phyloP scores from a whole-genome alignment of 2,113 vertebrate species.

The Perca fluviatilis region DNA sequence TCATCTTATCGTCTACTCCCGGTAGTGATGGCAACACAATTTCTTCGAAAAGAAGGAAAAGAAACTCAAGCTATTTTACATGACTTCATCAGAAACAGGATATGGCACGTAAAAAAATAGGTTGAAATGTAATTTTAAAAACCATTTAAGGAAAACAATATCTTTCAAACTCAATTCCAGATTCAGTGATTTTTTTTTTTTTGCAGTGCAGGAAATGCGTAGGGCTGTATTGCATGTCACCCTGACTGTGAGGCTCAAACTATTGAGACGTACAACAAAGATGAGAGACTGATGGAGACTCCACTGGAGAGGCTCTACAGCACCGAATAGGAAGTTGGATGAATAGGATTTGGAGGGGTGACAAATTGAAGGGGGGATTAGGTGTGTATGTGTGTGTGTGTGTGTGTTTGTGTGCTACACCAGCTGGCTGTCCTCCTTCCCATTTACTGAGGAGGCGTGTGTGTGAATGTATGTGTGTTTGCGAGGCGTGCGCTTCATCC shows the following conservation, averaged over 20 bases:
- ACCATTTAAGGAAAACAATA: neutral
- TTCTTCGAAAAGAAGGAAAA: neutral
- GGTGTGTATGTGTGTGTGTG: slow-evolving; percentile 34
- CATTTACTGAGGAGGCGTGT: slow-evolving; percentile 54
- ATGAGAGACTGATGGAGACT: slow-evolving; percentile 59
- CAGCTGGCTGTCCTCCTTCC: slow-evolving; percentile 68
- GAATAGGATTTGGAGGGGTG: slow-evolving; percentile 77
- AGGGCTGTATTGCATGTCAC: slow-evolving; percentile 24
- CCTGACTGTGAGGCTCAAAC: slow-evolving; percentile 4
- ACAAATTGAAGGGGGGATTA: slow-evolving; percentile 73
- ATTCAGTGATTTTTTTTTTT: neutral
- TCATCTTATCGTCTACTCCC: neutral
- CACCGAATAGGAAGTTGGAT: slow-evolving; percentile 68
- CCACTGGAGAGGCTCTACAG: slow-evolving; percentile 66
- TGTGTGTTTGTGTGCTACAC: slow-evolving; percentile 38
- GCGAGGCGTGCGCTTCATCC: slow-evolving; percentile 7
- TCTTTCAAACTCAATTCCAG: neutral
- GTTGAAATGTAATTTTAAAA: neutral
- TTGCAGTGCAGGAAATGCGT: neutral
- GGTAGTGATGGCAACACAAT: neutral
- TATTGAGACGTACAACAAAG: slow-evolving; percentile 52
- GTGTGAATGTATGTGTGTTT: slow-evolving; percentile 25
- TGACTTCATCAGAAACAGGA: neutral
- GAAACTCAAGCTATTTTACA: neutral
- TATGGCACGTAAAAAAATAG: too few species aligned